phyloP scores from a whole-genome alignment of 1,140 invertebrate species.

The Heliconius melpomene region DNA sequence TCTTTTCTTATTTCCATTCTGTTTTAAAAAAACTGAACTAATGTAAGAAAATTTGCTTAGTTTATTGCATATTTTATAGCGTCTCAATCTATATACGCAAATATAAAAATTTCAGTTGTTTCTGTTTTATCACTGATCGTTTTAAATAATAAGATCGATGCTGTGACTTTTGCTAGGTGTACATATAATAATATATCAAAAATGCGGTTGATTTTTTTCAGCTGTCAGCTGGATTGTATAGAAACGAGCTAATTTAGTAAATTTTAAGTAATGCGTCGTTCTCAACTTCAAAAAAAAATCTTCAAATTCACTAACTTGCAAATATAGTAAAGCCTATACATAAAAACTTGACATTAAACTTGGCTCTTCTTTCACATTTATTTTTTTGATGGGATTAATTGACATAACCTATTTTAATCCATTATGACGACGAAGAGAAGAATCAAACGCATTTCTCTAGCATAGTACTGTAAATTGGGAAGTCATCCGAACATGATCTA shows the following conservation, averaged over 20 bases:
- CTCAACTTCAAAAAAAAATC: too few relatives aligned
- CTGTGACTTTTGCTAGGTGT: background rate
- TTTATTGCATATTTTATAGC: background rate
- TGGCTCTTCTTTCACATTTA: too few relatives aligned
- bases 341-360: too few relatives aligned
- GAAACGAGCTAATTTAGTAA: background rate
- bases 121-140: background rate
- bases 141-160: background rate
- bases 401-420: too few relatives aligned
- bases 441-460: background rate
- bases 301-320: too few relatives aligned
- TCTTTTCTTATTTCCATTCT: background rate
- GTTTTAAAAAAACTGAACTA: background rate
- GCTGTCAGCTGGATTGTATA: background rate
- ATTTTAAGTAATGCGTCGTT: background rate
- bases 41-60: background rate
- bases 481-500: background rate
- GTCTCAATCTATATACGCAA: background rate
- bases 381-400: too few relatives aligned
- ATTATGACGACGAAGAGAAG: too few relatives aligned
- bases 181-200: background rate
- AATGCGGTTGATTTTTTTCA: background rate
- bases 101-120: background rate
- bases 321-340: too few relatives aligned
- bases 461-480: slow-evolving; percentile 4